Base-by-base conservation (phyloP, 2,888 invertebrate species). In the Acronicta psi region DNA sequence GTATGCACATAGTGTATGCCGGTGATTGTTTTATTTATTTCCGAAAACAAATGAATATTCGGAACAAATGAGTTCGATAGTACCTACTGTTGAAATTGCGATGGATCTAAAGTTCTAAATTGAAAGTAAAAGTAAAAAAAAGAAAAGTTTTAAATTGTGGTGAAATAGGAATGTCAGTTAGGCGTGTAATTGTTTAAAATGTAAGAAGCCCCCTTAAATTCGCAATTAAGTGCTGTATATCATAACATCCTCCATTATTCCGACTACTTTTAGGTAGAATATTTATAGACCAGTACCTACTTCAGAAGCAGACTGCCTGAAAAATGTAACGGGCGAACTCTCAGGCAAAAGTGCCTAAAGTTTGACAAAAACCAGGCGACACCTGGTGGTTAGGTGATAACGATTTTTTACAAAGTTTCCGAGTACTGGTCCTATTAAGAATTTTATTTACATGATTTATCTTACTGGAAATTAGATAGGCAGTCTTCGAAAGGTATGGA, bases 391-490 rank as follows among this genome's bases (percentile, higher is more conserved):
- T 55, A 45, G 16, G 14, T 47, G 54, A 56, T 61, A 68, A 68
- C 70, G 59, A 70, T 64, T 71, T 63, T 67, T 74, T 29, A 59
- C 56, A 59, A 73, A 73, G 55, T 74, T 73, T 51, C 9, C 18
- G 40, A 56, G 54, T 49, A 49, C 60, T 43, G 43, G 38, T 54
- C 50, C 59, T 64, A 64, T 73, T 73, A 74, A 64, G 61, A 55
- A 68, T 59, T 73, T 74, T 50, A 43, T 61, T 64, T 29, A 14
- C 52, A 45, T 61, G 57, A 73, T 71, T 71, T 64, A 68, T 71
- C 50, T 38, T 29, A 23, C 8, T 5, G 14, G 38, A 49, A 52
- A 59, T 58, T 43, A 53, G 17, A 64, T 47, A 36, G 55, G 49
- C 23, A 23, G 41, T 29, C 34, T 14, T 9, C 51, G 52, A 65